Percentiles rank a stretch among this genome's conserved stretches.
Conservation (phyloP, 2,797 vertebrate species). For the Siniperca obscura region DNA sequence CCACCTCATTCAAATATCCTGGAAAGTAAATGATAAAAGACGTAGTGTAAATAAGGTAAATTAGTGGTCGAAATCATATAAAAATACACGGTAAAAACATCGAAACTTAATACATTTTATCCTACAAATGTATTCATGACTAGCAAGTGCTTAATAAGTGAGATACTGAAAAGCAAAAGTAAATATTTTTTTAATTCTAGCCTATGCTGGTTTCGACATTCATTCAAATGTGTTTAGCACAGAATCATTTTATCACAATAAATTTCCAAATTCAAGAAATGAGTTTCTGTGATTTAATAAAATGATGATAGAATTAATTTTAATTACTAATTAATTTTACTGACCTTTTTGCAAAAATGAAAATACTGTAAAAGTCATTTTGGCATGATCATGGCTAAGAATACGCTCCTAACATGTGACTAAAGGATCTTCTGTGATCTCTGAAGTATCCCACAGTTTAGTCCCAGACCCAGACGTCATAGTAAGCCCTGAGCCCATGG, state of each 20-base stretch:
- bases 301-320: background rate
- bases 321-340: too few relatives aligned
- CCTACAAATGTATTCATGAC: background rate
- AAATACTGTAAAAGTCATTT: background rate
- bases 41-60: background rate
- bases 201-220: background rate
- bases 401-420: constrained; percentile 21
- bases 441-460: constrained; percentile 49
- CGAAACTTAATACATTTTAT: background rate
- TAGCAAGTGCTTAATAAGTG: background rate
- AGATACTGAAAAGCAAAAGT: background rate
- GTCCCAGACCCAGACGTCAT: constrained; percentile 41
- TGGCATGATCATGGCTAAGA: background rate
- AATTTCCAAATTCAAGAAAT: background rate
- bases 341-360: background rate
- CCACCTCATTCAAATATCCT: background rate
- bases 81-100: background rate
- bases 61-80: background rate
- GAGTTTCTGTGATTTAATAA: background rate
- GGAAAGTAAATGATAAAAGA: background rate
- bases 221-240: background rate
- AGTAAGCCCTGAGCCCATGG: constrained; percentile 47
- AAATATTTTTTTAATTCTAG: background rate
- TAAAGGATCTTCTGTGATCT: constrained; percentile 34
- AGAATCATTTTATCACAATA: background rate